A percentile compares a stretch with the other conserved stretches of the same genome.
Evolutionary conservation across 2,797 vertebrate species (phyloP).

Genomic region (Ctenopoma kingsleyae): DNA sequence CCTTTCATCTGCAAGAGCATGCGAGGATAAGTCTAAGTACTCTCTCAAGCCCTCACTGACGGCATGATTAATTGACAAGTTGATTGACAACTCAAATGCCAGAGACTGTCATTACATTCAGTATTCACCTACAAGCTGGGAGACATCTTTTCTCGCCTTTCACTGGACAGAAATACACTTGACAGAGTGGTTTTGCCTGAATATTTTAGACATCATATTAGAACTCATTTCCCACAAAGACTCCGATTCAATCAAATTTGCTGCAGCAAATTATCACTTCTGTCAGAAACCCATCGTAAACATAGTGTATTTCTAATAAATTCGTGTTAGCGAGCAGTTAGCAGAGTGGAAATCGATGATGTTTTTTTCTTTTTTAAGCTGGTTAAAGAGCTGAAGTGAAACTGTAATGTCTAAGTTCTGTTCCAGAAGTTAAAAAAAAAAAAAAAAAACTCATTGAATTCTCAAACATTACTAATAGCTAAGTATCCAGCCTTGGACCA

Average conservation of each 20-base stretch:
- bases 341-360: background rate
- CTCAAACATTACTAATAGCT: too few species aligned
- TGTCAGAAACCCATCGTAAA: conserved; percentile 17
- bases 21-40: conserved; percentile 35
- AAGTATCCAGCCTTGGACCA: too few species aligned
- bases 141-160: conserved; percentile 32
- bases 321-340: background rate
- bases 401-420: too few species aligned
- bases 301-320: conserved; percentile 5
- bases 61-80: conserved; percentile 64
- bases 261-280: conserved; percentile 45
- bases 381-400: too few species aligned
- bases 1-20: conserved; percentile 29
- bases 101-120: conserved; percentile 48
- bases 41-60: conserved; percentile 33
- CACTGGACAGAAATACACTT: conserved; percentile 36
- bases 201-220: conserved; percentile 31
- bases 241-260: conserved; percentile 36
- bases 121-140: conserved; percentile 39
- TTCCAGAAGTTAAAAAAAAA: too few species aligned
- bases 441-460: too few species aligned
- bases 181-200: conserved; percentile 14
- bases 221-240: conserved; percentile 18
- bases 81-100: conserved; percentile 67
- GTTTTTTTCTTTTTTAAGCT: background rate